Conservation (phyloP, 2,113 vertebrate genomes). For the Athene cunicularia region DNA sequence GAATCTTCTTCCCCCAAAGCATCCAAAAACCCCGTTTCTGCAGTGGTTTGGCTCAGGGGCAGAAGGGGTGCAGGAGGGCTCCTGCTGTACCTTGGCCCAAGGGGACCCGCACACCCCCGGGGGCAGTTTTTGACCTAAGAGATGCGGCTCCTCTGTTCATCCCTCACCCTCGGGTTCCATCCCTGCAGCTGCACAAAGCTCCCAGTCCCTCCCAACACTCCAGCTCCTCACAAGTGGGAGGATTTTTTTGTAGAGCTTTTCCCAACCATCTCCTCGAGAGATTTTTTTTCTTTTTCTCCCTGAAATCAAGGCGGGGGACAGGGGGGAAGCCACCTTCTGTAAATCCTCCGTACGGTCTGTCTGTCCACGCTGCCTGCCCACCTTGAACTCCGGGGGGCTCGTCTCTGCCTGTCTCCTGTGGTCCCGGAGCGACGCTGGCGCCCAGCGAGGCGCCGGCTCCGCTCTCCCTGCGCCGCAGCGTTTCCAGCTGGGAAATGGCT, state of each 20-base stretch:
- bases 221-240: not conserved
- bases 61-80: not conserved
- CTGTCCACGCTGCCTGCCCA: not conserved
- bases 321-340: not conserved
- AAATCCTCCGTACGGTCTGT: not conserved
- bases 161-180: not conserved
- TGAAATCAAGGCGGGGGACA: not conserved
- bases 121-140: not conserved
- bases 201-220: not conserved
- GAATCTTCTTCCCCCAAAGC: not conserved
- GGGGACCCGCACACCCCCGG: accelerated
- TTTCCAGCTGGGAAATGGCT: not conserved
- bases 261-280: not conserved
- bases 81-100: not conserved
- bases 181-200: not conserved
- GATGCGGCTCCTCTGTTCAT: not conserved
- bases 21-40: not conserved
- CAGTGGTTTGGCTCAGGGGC: not conserved
- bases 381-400: not conserved
- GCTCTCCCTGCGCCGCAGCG: accelerated
- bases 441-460: not conserved
- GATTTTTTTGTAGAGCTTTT: not conserved
- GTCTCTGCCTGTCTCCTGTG: not conserved
- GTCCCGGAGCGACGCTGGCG: not conserved
- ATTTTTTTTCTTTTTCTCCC: not conserved